Evolutionary conservation across 2,888 invertebrate species (phyloP).

Genomic region (Leptarthrus brevirostris): DNA sequence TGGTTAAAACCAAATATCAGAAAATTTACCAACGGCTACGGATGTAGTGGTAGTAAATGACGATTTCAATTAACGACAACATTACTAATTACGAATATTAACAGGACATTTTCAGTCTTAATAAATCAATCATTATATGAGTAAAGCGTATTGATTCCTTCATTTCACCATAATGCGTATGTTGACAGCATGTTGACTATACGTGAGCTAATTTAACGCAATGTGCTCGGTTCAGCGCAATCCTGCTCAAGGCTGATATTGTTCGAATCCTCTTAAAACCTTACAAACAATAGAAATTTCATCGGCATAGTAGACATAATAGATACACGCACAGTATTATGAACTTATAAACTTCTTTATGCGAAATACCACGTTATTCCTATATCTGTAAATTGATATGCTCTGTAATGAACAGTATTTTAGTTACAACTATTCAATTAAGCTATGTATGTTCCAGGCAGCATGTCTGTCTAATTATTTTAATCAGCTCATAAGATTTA

Average conservation of each 20-base stretch:
- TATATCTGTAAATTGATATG: too few relatives aligned
- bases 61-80: slow-evolving; percentile 50
- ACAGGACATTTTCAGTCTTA: slow-evolving; percentile 48
- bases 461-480: slow-evolving; percentile 24
- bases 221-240: too few relatives aligned
- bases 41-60: slow-evolving; percentile 45
- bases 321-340: too few relatives aligned
- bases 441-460: neutral
- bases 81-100: slow-evolving; percentile 50
- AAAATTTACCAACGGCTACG: neutral
- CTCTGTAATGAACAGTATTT: neutral
- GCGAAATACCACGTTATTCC: too few relatives aligned
- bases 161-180: slow-evolving; percentile 1
- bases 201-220: too few relatives aligned
- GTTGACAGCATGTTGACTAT: too few relatives aligned
- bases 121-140: slow-evolving; percentile 49
- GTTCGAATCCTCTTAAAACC: too few relatives aligned
- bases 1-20: too few relatives aligned
- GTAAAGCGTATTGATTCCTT: slow-evolving; percentile 41
- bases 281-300: too few relatives aligned
- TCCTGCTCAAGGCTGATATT: too few relatives aligned
- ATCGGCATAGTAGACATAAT: too few relatives aligned
- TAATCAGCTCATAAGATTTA: slow-evolving; percentile 34
- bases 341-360: too few relatives aligned
- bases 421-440: slow-evolving; percentile 32